Base-by-base conservation (phyloP, 1,140 invertebrate species). In the Apis laboriosa region DNA sequence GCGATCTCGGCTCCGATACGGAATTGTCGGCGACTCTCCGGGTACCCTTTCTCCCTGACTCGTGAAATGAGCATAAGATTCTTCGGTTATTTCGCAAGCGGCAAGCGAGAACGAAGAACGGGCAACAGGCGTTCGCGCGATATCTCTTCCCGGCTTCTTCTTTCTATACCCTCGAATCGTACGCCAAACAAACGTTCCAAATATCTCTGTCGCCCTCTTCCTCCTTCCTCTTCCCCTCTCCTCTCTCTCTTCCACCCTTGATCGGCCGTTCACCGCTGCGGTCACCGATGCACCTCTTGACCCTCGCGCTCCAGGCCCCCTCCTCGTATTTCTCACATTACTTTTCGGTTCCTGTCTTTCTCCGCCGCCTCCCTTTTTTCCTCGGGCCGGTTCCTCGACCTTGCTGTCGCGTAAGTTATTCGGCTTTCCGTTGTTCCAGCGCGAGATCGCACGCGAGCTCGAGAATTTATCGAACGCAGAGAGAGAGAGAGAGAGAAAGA, bases 281-380 rank as follows among this genome's bases (percentile, higher is more conserved):
- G 77, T 66, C 73, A 61, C n/a, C 86, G 53, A 88, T 79, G 83
- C 80, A 88, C 87, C 86, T 88, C 83, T 89, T 91, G 89, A 92
- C 89, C 91, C 91, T 77, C 83, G 88, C 83, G 88, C 83, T 68
- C 21, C 34, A 43, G 85, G 84, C 78, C 85, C 66, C 82, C 72
- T 85, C 84, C 78, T 77, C 84, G 90, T 81, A 92, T 92, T 92
- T 92, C 91, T 91, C 91, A 92, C 91, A 86, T 92, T 92, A 90
- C 91, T 91, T 90, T 88, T 88, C 85, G 88, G 77, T 84, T 68
- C n/a, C 34, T 21, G 60, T 76, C 64, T 13, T 77, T 28, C 75
- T 66, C 55, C 70, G 66, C 74, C 74, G 24, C 53, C 64, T 34
- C 71, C 71, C 60, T 61, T 68, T 67, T 49, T 68, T 24, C 76